Conservation (phyloP, 53 echinoderm and acorn worm genomes). For the Holothuria scabra region DNA sequence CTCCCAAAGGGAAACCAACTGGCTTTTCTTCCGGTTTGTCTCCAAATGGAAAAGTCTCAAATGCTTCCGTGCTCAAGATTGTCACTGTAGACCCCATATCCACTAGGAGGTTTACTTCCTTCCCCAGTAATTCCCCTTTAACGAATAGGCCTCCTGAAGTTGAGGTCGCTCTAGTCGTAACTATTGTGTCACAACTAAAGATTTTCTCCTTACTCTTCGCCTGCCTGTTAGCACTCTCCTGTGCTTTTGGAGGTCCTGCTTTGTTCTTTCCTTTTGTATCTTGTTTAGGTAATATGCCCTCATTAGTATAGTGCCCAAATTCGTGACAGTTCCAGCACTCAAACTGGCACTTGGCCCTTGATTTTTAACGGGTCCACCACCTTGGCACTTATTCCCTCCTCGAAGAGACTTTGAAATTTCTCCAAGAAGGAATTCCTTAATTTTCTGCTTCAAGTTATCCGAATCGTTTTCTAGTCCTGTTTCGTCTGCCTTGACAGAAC, state of each 20-base stretch:
- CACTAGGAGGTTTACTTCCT: conserved; percentile 40
- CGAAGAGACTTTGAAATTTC: too few species aligned
- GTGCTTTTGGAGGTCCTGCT: conserved; percentile 29
- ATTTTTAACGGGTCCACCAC: too few species aligned
- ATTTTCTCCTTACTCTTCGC: too few species aligned
- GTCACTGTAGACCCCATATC: conserved; percentile 70
- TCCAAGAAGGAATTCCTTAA: too few species aligned
- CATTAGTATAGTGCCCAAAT: conserved; percentile 4
- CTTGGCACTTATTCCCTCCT: too few species aligned
- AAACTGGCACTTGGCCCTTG: neutral
- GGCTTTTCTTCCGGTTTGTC: conserved; percentile 32
- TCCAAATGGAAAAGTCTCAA: conserved; percentile 24
- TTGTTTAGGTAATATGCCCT: conserved; percentile 1
- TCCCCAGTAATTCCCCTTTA: conserved; percentile 38
- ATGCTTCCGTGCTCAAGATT: conserved; percentile 41
- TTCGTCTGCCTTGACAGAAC: too few species aligned
- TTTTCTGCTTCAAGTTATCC: too few species aligned
- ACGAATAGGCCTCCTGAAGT: conserved; percentile 47
- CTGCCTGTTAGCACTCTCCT: too few species aligned
- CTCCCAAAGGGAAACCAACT: conserved; percentile 50
- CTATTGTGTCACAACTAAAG: neutral
- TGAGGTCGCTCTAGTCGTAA: neutral
- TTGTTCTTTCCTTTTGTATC: conserved; percentile 9
- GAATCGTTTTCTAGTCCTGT: too few species aligned
- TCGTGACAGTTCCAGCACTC: conserved; percentile 50